Evolutionary conservation across 2,888 invertebrate genomes (phyloP).

Genomic region (Troilus luridus): DNA sequence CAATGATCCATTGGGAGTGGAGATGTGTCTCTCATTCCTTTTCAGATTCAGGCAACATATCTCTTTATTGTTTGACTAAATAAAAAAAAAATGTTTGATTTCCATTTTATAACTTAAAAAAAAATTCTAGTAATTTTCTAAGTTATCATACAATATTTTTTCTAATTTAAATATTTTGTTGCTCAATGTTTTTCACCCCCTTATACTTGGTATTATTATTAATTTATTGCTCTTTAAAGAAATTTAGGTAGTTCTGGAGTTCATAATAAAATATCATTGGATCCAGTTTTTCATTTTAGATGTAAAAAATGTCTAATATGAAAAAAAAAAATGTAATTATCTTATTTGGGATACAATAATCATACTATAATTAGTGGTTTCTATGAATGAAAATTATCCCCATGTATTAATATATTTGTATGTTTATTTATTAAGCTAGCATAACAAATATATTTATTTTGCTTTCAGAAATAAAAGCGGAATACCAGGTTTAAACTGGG

Average conservation of each 20-base stretch:
- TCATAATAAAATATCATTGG: neutral
- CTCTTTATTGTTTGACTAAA: too few relatives aligned
- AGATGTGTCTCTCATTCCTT: too few relatives aligned
- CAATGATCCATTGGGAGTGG: neutral
- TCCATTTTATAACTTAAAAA: too few relatives aligned
- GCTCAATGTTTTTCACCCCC: neutral
- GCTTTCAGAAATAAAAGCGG: slow-evolving; percentile 88
- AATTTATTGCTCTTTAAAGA: neutral
- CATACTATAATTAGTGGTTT: neutral
- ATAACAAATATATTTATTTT: slow-evolving; percentile 62
- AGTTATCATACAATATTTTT: neutral
- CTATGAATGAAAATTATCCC: neutral
- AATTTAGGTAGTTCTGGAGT: neutral
- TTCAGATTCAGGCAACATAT: too few relatives aligned
- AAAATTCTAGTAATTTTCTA: neutral
- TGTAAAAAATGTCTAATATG: neutral
- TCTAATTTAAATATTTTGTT: too few relatives aligned
- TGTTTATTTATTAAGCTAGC: neutral
- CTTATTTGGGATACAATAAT: neutral
- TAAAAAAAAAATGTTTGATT: too few relatives aligned
- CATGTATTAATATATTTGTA: neutral
- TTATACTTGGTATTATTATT: neutral
- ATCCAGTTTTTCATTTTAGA: neutral
- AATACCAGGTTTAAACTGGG: slow-evolving; percentile 88
- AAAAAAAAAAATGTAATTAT: neutral